These are phyloP conservation scores for Sarcophaga variegata DNA, from an alignment of 2,888 invertebrate genomes.

Conservation along the genomic window DNA sequence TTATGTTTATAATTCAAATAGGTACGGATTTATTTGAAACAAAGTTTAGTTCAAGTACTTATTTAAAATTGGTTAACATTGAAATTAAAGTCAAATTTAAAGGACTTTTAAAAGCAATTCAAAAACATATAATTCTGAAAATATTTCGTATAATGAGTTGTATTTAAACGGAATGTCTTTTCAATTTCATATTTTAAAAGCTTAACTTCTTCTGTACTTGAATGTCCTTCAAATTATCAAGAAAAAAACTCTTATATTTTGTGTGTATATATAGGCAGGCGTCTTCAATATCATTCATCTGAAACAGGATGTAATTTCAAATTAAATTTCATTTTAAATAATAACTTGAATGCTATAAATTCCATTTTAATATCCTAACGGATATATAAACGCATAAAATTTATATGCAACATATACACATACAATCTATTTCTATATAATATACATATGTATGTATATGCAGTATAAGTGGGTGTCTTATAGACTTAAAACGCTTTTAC, in stretches of 20 bases:
- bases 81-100: too few species aligned
- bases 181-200: background rate
- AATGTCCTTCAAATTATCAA: conserved; percentile 1
- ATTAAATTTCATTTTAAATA: conserved; percentile 61
- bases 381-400: conserved; percentile 59
- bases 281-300: conserved; percentile 69
- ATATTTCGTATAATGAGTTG: background rate
- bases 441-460: background rate
- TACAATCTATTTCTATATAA: background rate
- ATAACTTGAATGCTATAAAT: conserved; percentile 64
- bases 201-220: background rate
- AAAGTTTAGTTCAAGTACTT: too few species aligned
- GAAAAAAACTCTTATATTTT: too few species aligned
- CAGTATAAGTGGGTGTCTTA: background rate
- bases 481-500: background rate
- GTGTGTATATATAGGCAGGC: background rate
- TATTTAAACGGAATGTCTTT: background rate
- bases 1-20: too few species aligned
- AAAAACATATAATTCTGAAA: background rate
- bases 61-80: too few species aligned
- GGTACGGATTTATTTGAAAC: too few species aligned
- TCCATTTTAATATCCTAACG: conserved; percentile 66
- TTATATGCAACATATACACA: conserved; percentile 18
- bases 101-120: too few species aligned
- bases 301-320: conserved; percentile 59